phyloP scores from a whole-genome alignment of 1,140 invertebrate species.

The Euura lappo region DNA sequence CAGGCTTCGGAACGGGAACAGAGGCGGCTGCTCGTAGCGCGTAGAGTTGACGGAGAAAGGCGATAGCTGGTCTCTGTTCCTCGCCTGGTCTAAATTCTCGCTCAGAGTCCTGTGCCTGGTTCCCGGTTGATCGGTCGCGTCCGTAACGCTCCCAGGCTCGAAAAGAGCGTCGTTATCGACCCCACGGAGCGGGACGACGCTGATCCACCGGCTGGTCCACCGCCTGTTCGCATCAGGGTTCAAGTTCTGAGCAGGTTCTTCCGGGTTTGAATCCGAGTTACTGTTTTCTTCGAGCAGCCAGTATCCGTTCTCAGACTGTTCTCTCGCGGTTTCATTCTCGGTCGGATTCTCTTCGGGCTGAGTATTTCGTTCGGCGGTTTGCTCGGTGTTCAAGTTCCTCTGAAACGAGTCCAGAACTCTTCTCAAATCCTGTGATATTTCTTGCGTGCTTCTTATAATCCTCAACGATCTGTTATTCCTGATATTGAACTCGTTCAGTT shows the following conservation, averaged over 20 bases:
- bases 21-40: slow-evolving; percentile 46
- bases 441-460: slow-evolving; percentile 3
- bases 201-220: slow-evolving; percentile 52
- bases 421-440: not conserved
- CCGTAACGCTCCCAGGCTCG: not conserved
- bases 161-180: not conserved
- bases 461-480: not conserved
- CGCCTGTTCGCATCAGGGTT: slow-evolving; percentile 30
- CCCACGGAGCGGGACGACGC: slow-evolving; percentile 30
- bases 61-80: slow-evolving; percentile 35
- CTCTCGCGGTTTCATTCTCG: slow-evolving; percentile 28
- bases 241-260: slow-evolving; percentile 28
- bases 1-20: slow-evolving; percentile 47
- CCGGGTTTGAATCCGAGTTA: slow-evolving; percentile 51
- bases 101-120: not conserved
- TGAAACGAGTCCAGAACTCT: slow-evolving; percentile 8
- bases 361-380: slow-evolving; percentile 4
- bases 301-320: slow-evolving; percentile 53
- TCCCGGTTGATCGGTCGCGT: not conserved
- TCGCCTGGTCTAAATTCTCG: not conserved
- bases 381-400: not conserved
- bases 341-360: slow-evolving; percentile 27
- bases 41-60: slow-evolving; percentile 43
- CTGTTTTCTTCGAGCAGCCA: slow-evolving; percentile 55
- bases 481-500: slow-evolving; percentile 27